These are phyloP conservation scores for Melanostoma scalare DNA, from an alignment of 2,888 invertebrate species.

Conservation along the genomic window DNA sequence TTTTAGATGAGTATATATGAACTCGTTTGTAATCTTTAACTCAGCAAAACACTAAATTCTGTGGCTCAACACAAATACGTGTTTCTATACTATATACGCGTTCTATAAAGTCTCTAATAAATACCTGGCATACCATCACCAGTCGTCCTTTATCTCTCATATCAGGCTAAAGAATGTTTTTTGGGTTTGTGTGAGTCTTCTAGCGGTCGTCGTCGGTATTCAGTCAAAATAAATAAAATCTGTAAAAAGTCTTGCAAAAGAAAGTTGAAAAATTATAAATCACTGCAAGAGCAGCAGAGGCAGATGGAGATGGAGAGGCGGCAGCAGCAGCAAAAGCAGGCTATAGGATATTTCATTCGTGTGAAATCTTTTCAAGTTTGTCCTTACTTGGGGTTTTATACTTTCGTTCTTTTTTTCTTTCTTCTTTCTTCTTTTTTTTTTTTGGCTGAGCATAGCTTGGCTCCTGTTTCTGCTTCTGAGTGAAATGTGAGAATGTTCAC, in stretches of 20 bases:
- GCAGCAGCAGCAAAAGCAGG: conserved; percentile 18
- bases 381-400: conserved; percentile 23
- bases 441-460: neutral
- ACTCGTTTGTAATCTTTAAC: conserved; percentile 39
- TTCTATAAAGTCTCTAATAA: conserved; percentile 60
- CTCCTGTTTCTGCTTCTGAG: conserved; percentile 39
- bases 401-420: neutral
- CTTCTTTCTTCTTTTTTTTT: neutral
- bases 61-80: conserved; percentile 46
- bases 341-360: conserved; percentile 65
- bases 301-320: neutral
- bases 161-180: conserved; percentile 8
- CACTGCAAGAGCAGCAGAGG: conserved; percentile 40
- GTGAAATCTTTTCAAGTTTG: conserved; percentile 67
- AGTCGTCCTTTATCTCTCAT: conserved; percentile 39
- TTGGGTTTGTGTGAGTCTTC: conserved; percentile 10
- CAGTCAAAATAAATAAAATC: conserved; percentile 45
- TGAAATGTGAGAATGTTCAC: conserved; percentile 71
- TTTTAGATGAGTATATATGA: conserved; percentile 30
- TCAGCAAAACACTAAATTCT: conserved; percentile 33
- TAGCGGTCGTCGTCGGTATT: conserved; percentile 1
- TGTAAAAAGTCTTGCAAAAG: conserved; percentile 1
- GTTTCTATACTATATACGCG: neutral
- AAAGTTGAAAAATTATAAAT: conserved; percentile 69
- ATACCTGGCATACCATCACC: conserved; percentile 54